Evolutionary conservation across 2,113 vertebrate genomes (phyloP).

Genomic region (Phasianus colchicus): DNA sequence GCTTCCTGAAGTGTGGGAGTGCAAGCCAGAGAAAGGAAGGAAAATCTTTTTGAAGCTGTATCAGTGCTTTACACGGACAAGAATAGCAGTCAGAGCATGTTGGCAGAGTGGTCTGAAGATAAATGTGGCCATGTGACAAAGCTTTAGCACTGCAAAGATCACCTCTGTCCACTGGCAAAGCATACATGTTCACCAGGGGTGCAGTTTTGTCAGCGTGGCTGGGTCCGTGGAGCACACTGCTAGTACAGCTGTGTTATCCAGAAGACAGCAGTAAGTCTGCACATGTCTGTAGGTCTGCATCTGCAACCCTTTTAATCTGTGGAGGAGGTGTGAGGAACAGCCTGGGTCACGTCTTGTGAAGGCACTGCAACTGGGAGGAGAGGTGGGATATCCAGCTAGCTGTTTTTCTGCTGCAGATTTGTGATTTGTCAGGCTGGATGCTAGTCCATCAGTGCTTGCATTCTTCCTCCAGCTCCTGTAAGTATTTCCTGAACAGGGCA

Average conservation of each 20-base stretch:
- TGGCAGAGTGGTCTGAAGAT: not conserved
- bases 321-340: not conserved
- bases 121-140: not conserved
- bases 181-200: not conserved
- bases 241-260: not conserved
- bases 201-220: not conserved
- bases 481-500: not conserved
- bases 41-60: slow-evolving; percentile 57
- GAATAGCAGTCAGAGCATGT: slow-evolving; percentile 17
- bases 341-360: fast-evolving
- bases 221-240: fast-evolving
- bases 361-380: not conserved
- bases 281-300: fast-evolving
- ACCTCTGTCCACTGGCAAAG: not conserved
- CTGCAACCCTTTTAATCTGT: not conserved
- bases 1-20: slow-evolving; percentile 69
- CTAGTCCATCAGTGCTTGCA: not conserved
- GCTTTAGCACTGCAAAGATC: not conserved
- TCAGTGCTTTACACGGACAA: not conserved
- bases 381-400: not conserved
- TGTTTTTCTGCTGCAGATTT: not conserved
- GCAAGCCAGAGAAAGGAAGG: slow-evolving; percentile 52
- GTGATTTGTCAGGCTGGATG: not conserved
- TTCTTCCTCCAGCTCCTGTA: not conserved
- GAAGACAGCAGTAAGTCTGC: not conserved